phyloP scores from a whole-genome alignment of 2,888 invertebrate genomes.

The Thera britannica region DNA sequence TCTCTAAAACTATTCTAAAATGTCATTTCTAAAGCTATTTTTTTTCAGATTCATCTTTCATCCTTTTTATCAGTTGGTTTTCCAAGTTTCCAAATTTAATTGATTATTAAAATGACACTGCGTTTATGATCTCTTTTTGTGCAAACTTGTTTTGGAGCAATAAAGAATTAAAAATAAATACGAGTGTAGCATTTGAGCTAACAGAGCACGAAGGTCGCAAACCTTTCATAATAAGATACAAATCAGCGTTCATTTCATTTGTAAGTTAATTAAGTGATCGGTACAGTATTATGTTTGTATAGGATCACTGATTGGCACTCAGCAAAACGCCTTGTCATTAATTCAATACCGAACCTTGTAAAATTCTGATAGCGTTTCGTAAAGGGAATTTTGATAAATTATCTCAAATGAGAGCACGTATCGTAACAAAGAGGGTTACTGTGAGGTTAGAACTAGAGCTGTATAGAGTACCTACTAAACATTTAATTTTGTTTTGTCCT shows the following conservation, averaged over 20 bases:
- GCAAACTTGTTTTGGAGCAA: too few relatives aligned
- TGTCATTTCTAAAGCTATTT: too few relatives aligned
- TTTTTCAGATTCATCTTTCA: too few relatives aligned
- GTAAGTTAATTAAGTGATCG: background rate
- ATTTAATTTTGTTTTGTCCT: background rate
- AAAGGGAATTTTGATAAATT: constrained; percentile 27
- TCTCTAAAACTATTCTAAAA: too few relatives aligned
- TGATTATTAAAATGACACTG: too few relatives aligned
- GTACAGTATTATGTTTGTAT: constrained; percentile 2
- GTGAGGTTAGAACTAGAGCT: constrained; percentile 15
- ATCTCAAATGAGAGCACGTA: constrained; percentile 23
- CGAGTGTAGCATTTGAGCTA: too few relatives aligned
- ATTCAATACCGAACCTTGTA: constrained; percentile 7
- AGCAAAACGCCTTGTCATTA: constrained; percentile 1
- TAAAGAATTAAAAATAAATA: too few relatives aligned
- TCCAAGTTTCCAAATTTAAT: too few relatives aligned
- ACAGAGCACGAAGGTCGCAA: background rate
- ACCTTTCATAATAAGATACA: background rate
- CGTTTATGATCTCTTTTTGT: too few relatives aligned
- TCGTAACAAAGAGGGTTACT: constrained; percentile 18
- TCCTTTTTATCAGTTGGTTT: too few relatives aligned
- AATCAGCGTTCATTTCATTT: background rate
- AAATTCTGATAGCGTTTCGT: constrained; percentile 21
- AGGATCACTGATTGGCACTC: constrained; percentile 2
- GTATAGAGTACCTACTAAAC: background rate